Conservation (phyloP, 2,888 invertebrate species). For the Cryptocheilus praepositus region DNA sequence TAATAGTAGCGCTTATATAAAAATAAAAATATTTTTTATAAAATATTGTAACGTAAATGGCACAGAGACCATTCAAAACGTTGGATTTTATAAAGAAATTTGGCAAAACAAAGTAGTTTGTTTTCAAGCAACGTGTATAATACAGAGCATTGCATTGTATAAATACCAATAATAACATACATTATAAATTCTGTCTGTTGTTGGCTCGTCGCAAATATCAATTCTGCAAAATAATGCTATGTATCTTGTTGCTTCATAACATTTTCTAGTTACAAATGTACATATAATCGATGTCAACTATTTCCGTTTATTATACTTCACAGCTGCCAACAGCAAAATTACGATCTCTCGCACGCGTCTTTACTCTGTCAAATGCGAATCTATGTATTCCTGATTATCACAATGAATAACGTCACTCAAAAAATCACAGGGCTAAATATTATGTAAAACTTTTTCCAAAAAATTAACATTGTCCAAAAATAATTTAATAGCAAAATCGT, state of each 20-base stretch:
- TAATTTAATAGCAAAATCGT: too few relatives aligned
- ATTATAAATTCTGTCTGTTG: conserved; percentile 20
- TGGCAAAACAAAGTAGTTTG: conserved; percentile 19
- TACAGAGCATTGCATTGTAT: conserved; percentile 23
- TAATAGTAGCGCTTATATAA: conserved; percentile 36
- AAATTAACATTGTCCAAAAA: too few relatives aligned
- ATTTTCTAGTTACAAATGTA: conserved; percentile 9
- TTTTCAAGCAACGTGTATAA: conserved; percentile 13
- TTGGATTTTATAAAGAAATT: conserved; percentile 12
- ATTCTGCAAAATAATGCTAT: conserved; percentile 9
- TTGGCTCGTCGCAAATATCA: conserved; percentile 4
- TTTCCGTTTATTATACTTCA: too few relatives aligned
- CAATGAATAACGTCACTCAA: conserved; percentile 4
- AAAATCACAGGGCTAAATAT: background rate
- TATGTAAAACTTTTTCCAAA: too few relatives aligned
- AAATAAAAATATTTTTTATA: conserved; percentile 46
- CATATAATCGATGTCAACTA: too few relatives aligned
- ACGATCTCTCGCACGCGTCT: too few relatives aligned
- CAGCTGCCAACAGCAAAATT: too few relatives aligned
- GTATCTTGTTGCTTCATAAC: conserved; percentile 2
- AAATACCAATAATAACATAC: conserved; percentile 17
- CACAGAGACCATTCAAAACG: conserved; percentile 23
- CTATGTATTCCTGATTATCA: background rate
- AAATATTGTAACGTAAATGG: conserved; percentile 25
- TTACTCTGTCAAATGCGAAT: too few relatives aligned